These are phyloP conservation scores for Sphecodes monilicornis DNA, from an alignment of 2,888 invertebrate species.

Conservation along the genomic window DNA sequence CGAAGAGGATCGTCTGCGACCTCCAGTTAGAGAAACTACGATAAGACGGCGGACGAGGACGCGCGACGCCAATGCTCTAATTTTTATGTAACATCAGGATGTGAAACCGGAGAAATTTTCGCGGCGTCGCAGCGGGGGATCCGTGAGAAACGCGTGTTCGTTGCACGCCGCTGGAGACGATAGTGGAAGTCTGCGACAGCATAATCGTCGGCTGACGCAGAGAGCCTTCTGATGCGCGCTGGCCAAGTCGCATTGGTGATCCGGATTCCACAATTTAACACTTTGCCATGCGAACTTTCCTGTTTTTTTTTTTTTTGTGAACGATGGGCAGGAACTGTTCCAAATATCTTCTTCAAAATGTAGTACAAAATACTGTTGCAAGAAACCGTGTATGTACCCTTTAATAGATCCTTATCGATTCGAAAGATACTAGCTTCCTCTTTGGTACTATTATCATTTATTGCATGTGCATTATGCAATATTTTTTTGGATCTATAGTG, in stretches of 20 bases:
- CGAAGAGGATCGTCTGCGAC: not conserved
- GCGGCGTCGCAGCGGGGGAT: slow-evolving; percentile 39
- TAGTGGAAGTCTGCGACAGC: slow-evolving; percentile 2
- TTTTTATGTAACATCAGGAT: slow-evolving; percentile 74
- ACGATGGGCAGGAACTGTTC: too few species aligned
- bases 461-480: too few species aligned
- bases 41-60: slow-evolving; percentile 37
- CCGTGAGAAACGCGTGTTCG: slow-evolving; percentile 64
- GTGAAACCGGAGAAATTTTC: slow-evolving; percentile 76
- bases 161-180: slow-evolving; percentile 21
- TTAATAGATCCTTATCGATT: too few species aligned
- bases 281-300: too few species aligned
- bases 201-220: not conserved
- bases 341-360: too few species aligned
- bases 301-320: too few species aligned
- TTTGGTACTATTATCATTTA: too few species aligned
- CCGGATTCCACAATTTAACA: not conserved
- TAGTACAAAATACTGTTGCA: too few species aligned
- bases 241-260: not conserved
- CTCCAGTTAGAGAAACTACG: slow-evolving; percentile 25
- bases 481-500: too few species aligned
- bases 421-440: too few species aligned
- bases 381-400: too few species aligned
- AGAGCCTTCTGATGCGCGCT: slow-evolving; percentile 1
- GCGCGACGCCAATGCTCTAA: slow-evolving; percentile 54